Percentiles rank a stretch among this genome's conserved stretches.
phyloP scores from a whole-genome alignment of 92 coral and sea anemone genomes.

The Porites evermanni region DNA sequence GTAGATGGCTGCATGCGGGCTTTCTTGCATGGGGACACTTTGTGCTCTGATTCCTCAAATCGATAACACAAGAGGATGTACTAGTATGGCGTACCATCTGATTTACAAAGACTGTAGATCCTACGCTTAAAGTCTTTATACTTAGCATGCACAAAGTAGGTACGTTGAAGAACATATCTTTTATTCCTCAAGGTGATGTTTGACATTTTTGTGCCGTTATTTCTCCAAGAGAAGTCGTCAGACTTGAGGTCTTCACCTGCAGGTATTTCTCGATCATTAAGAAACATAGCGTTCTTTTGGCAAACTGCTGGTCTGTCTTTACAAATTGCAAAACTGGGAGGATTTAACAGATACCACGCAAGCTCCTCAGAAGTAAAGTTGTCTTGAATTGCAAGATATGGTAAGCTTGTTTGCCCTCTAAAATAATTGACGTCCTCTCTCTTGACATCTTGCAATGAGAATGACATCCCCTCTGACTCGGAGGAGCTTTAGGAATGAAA shows the following conservation, averaged over 20 bases:
- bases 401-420: constrained; percentile 16
- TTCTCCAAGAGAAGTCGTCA: constrained; percentile 46
- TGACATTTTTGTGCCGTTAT: constrained; percentile 31
- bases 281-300: constrained; percentile 32
- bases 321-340: constrained; percentile 33
- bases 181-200: background rate
- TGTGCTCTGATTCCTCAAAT: constrained; percentile 3
- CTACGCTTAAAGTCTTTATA: constrained; percentile 31
- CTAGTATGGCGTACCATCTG: background rate
- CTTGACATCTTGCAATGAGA: background rate
- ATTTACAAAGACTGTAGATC: background rate
- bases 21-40: background rate
- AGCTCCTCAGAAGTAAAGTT: constrained; percentile 31
- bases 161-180: constrained; percentile 6
- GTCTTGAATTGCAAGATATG: constrained; percentile 19
- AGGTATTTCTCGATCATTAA: constrained; percentile 8
- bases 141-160: constrained; percentile 48
- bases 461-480: too few species aligned
- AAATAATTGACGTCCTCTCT: constrained; percentile 15
- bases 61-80: constrained; percentile 32
- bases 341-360: constrained; percentile 22
- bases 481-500: too few species aligned
- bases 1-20: constrained; percentile 1
- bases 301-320: constrained; percentile 39
- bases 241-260: constrained; percentile 37